Conservation (phyloP, 53 echinoderm and acorn worm genomes). For the Crossaster papposus region DNA sequence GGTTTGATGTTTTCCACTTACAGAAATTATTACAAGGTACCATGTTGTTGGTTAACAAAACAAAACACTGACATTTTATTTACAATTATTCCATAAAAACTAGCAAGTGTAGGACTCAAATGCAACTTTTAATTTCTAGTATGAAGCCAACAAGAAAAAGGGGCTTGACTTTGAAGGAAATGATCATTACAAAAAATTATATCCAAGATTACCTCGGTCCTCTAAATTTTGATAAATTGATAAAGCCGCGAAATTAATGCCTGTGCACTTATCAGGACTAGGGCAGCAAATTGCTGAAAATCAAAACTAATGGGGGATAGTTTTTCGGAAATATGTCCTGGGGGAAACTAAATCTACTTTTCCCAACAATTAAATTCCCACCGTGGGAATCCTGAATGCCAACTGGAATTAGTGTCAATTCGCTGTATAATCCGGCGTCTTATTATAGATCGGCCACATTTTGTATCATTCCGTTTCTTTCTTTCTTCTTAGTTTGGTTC, state of each 20-base stretch:
- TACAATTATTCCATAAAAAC: neutral
- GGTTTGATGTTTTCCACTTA: neutral
- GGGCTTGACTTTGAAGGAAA: neutral
- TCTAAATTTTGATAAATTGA: neutral
- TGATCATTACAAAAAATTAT: too few species aligned
- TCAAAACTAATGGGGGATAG: slow-evolving; percentile 19
- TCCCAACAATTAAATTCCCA: neutral
- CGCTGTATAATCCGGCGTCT: slow-evolving; percentile 3
- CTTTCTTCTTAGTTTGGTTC: neutral
- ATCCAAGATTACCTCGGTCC: neutral
- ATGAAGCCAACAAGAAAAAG: neutral
- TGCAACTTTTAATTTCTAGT: neutral
- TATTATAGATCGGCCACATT: neutral
- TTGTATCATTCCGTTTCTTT: neutral
- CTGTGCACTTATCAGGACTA: neutral
- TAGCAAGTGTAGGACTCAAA: neutral
- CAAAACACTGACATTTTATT: neutral
- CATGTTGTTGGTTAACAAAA: neutral
- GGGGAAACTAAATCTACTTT: neutral
- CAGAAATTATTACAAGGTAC: neutral
- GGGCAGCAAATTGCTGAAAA: neutral
- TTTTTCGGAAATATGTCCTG: neutral
- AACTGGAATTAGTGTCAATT: slow-evolving; percentile 22
- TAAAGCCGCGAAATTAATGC: neutral
- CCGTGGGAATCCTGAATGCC: neutral